phyloP scores from a whole-genome alignment of 2,113 vertebrate species.

The Riparia riparia region DNA sequence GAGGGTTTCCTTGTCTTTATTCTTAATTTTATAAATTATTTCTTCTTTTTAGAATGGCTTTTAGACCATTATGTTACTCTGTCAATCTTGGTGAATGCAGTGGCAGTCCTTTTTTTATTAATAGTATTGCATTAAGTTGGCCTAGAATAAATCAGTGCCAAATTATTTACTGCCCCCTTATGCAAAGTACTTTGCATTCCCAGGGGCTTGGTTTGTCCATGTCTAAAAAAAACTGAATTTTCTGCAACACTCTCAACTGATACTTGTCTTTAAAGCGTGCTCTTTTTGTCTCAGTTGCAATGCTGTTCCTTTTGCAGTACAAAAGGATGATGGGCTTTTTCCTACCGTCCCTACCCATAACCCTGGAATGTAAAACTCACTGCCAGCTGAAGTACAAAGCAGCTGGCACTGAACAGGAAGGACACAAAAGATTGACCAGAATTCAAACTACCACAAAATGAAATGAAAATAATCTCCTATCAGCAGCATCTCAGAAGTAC shows the following conservation, averaged over 20 bases:
- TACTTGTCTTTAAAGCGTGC: not conserved
- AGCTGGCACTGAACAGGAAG: not conserved
- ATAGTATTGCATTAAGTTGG: not conserved
- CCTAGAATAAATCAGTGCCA: not conserved
- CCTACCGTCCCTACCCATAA: not conserved
- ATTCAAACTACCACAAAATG: slow-evolving; percentile 36
- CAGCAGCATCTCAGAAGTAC: slow-evolving; percentile 14
- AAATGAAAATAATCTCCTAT: slow-evolving; percentile 46
- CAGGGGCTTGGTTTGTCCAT: not conserved
- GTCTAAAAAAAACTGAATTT: not conserved
- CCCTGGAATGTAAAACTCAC: not conserved
- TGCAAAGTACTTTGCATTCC: not conserved
- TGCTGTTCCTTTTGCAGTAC: not conserved
- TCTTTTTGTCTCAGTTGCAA: slow-evolving; percentile 2
- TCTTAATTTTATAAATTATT: not conserved
- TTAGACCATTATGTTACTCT: not conserved
- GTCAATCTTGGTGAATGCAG: not conserved
- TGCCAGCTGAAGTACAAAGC: slow-evolving; percentile 16
- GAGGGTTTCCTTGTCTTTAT: not conserved
- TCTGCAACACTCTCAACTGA: not conserved
- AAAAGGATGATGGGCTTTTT: not conserved
- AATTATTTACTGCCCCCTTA: not conserved
- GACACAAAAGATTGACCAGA: slow-evolving; percentile 37
- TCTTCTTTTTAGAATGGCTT: not conserved
- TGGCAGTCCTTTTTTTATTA: not conserved